These are phyloP conservation scores for Bergia sp. DNA, from an alignment of 92 coral and sea anemone genomes.

Conservation along the genomic window DNA sequence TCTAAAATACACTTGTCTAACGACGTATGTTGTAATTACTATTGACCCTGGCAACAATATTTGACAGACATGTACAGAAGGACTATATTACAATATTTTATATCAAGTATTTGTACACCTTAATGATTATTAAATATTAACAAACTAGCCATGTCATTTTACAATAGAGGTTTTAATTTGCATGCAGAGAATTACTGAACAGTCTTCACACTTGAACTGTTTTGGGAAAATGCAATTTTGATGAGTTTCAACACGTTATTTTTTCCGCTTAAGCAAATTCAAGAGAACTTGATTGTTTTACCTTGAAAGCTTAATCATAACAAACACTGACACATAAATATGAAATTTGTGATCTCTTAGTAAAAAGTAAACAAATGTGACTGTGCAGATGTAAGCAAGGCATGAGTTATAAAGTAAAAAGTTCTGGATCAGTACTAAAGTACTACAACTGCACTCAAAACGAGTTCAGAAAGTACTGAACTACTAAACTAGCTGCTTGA, in stretches of 20 bases:
- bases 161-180: too few relatives aligned
- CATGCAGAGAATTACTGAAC: not conserved
- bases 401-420: not conserved
- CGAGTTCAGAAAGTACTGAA: not conserved
- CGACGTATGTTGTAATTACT: too few relatives aligned
- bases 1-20: too few relatives aligned
- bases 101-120: not conserved
- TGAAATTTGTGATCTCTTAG: not conserved
- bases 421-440: not conserved
- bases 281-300: not conserved
- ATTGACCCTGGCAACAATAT: too few relatives aligned
- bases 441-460: not conserved
- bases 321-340: not conserved
- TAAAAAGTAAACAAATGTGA: not conserved
- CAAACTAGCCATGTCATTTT: not conserved
- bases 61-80: not conserved
- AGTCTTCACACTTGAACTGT: not conserved
- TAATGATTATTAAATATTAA: too few relatives aligned
- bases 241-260: not conserved
- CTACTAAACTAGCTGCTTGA: not conserved
- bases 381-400: not conserved
- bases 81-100: too few relatives aligned
- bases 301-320: not conserved
- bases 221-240: not conserved
- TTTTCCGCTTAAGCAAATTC: not conserved